These are phyloP conservation scores for Dinocampus coccinellae DNA, from an alignment of 2,888 invertebrate species.

Conservation along the genomic window DNA sequence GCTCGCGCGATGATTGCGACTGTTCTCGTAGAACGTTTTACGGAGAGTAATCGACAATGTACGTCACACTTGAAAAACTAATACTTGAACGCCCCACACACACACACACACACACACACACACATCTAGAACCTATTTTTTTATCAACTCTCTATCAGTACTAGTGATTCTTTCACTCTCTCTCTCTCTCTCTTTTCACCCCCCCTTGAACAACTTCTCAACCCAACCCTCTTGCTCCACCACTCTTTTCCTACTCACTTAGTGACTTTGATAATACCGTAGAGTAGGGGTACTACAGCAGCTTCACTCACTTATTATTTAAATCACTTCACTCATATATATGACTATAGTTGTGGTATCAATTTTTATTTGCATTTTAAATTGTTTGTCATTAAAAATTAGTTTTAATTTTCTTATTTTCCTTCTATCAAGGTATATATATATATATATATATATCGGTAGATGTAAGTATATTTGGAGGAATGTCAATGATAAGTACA, in stretches of 20 bases:
- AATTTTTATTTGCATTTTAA: neutral
- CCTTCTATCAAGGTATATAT: too few species aligned
- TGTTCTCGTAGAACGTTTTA: constrained; percentile 9
- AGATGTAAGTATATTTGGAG: neutral
- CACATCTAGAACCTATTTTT: neutral
- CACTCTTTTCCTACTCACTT: too few species aligned
- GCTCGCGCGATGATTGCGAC: constrained; percentile 4
- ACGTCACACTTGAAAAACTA: constrained; percentile 33
- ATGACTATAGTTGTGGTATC: neutral
- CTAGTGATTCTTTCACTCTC: neutral
- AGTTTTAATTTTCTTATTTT: too few species aligned
- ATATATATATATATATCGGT: too few species aligned
- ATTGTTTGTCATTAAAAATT: neutral
- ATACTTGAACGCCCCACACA: constrained; percentile 6
- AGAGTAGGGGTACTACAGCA: neutral
- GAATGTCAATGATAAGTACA: too few species aligned
- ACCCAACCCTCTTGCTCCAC: too few species aligned
- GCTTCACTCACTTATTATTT: neutral
- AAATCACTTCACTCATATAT: neutral
- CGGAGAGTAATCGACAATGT: constrained; percentile 23
- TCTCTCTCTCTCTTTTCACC: neutral
- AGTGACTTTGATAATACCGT: neutral
- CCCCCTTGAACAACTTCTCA: too few species aligned
- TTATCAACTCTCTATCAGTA: neutral
- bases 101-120: neutral